Base-by-base conservation (phyloP, 2,797 vertebrate species). In the Gobio occitaniae region DNA sequence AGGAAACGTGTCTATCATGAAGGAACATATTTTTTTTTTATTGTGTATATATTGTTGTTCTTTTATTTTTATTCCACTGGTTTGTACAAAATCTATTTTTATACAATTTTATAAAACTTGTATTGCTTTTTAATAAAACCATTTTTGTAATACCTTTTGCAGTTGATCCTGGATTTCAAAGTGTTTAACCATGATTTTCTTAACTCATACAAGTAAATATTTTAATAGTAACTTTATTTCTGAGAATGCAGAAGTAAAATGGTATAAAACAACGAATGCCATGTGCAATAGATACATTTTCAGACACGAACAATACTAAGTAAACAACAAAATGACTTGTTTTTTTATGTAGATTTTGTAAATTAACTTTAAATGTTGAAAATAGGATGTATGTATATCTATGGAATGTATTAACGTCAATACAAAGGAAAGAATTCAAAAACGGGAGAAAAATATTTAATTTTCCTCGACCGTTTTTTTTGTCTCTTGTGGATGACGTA, bases 401-500 rank as follows among this genome's bases (percentile, higher is more conserved):
- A 38, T 38, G 38, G 2, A 44, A n/a, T n/a, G 19, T 10, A 21
- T 52, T 16, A 13, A 48, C 47, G 47, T 11, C 12, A 72, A 72
- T 25, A 50, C 63, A 32, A 65, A 65, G 29, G 9, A 50, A 75
- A 6, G 0, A 12, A 15, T n/a, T 15, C 0, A 70, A 44, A 44
- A 69, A 4, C 0, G 19, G 29, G 8, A 8, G 41, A 44, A 44
- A 44, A 9, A 44, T 44, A 44, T 44, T 10, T 8, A 44, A 44
- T 9, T 44, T 44, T 8, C 41, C 41, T 36, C 41, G 41, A 44
- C 41, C 44, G n/a, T n/a, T 10, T 21, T 3, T 54, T 54, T 52
- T 52, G 81, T 75, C 81, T 71, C 81, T 11, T 52, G 32, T 13
- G 12, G 41, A 76, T 83, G 71, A 76, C 81, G 81, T 19, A 83